Evolutionary conservation across 1,140 invertebrate species (phyloP).

Genomic region (Achroia grisella): DNA sequence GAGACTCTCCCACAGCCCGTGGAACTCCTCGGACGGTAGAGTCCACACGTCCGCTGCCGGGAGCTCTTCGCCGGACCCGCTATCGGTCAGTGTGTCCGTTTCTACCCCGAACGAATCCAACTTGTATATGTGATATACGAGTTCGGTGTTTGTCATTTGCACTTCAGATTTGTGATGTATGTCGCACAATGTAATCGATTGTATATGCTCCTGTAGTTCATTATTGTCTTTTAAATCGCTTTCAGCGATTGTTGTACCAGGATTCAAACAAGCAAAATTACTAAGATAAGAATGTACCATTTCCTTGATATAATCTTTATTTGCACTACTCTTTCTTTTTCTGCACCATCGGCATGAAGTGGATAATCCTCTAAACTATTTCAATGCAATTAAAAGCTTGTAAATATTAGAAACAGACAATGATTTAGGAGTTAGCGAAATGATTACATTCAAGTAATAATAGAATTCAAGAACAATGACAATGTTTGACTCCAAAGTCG

Average conservation of each 20-base stretch:
- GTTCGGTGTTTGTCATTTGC: slow-evolving; percentile 25
- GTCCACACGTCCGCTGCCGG: slow-evolving; percentile 86
- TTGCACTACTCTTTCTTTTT: slow-evolving; percentile 40
- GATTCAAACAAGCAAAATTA: slow-evolving; percentile 44
- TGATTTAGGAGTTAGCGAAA: too few relatives aligned
- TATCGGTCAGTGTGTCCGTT: slow-evolving; percentile 50
- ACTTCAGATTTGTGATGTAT: slow-evolving; percentile 42
- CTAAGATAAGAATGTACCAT: slow-evolving; percentile 44
- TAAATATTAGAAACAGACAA: too few relatives aligned
- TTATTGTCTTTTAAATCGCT: slow-evolving; percentile 38
- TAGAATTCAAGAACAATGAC: too few relatives aligned
- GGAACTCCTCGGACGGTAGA: slow-evolving; percentile 86
- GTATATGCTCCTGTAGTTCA: slow-evolving; percentile 43
- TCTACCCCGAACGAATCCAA: slow-evolving; percentile 43
- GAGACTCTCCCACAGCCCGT: slow-evolving; percentile 93
- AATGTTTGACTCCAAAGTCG: too few relatives aligned
- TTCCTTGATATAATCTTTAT: slow-evolving; percentile 39
- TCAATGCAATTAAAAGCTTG: too few relatives aligned
- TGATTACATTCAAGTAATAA: too few relatives aligned
- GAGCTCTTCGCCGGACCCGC: slow-evolving; percentile 77
- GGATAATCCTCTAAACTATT: slow-evolving; percentile 14
- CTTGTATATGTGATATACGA: slow-evolving; percentile 50
- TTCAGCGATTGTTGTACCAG: slow-evolving; percentile 33
- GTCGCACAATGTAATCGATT: slow-evolving; percentile 52
- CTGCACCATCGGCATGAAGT: slow-evolving; percentile 60